Conservation (phyloP, 2,888 invertebrate genomes). For the Agrotis segetum region DNA sequence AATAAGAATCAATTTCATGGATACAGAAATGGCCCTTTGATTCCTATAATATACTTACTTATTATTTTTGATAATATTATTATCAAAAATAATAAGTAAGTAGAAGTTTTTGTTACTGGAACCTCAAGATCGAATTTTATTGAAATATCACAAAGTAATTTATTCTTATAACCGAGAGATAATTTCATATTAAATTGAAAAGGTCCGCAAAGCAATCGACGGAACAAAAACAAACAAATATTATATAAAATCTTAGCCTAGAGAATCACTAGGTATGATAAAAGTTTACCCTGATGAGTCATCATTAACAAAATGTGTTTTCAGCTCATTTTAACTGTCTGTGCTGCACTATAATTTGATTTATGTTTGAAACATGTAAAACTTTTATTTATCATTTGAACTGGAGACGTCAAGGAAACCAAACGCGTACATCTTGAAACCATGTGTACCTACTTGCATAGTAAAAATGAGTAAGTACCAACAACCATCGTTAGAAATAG, state of each 20-base stretch:
- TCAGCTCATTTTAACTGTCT: slow-evolving; percentile 29
- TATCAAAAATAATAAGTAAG: slow-evolving; percentile 1
- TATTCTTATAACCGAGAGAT: background rate
- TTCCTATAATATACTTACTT: background rate
- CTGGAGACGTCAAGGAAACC: slow-evolving; percentile 26
- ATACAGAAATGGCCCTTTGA: background rate
- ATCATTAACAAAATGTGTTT: slow-evolving; percentile 52
- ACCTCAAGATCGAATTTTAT: background rate
- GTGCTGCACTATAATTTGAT: slow-evolving; percentile 17
- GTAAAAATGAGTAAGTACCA: slow-evolving; percentile 30
- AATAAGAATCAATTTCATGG: slow-evolving; percentile 2
- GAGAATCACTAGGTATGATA: slow-evolving; percentile 34
- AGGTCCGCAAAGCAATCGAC: slow-evolving; percentile 20
- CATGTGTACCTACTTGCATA: slow-evolving; percentile 17
- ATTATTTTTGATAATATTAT: too few relatives aligned
- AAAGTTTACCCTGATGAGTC: slow-evolving; percentile 22
- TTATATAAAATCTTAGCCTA: slow-evolving; percentile 34
- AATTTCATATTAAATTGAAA: slow-evolving; percentile 26
- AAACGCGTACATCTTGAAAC: slow-evolving; percentile 30
- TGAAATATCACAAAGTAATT: background rate
- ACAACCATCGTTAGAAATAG: slow-evolving; percentile 32
- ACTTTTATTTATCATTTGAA: background rate
- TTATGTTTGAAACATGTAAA: slow-evolving; percentile 25
- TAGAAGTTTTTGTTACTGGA: background rate
- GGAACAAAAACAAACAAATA: slow-evolving; percentile 24